phyloP scores from a whole-genome alignment of 2,888 invertebrate species.

The Himalopsyche tibetana region DNA sequence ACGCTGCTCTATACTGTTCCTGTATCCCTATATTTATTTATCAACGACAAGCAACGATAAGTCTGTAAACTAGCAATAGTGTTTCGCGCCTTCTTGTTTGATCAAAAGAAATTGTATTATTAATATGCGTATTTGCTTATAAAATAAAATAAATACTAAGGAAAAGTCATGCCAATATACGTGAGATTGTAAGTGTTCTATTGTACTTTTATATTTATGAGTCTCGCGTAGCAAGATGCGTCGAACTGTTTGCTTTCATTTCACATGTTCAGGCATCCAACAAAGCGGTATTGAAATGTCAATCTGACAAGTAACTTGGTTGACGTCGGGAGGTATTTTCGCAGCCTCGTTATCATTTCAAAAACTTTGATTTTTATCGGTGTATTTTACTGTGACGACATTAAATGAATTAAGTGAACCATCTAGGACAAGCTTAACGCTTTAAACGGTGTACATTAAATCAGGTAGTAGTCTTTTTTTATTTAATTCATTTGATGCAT shows the following conservation, averaged over 20 bases:
- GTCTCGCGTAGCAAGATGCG: background rate
- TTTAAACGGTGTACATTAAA: too few relatives aligned
- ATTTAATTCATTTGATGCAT: background rate
- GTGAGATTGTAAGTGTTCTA: slow-evolving; percentile 58
- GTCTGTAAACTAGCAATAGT: background rate
- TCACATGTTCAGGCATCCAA: slow-evolving; percentile 11
- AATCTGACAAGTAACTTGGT: background rate
- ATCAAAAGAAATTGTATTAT: background rate
- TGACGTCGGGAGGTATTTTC: too few relatives aligned
- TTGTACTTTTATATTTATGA: background rate
- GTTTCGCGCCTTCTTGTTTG: background rate
- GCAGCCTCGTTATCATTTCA: too few relatives aligned
- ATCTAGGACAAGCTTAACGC: background rate
- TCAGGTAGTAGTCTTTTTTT: too few relatives aligned
- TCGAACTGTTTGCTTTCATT: background rate
- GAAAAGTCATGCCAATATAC: slow-evolving; percentile 58
- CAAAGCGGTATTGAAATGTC: slow-evolving; percentile 7
- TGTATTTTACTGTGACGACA: too few relatives aligned
- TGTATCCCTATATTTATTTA: too few relatives aligned
- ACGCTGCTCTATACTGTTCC: too few relatives aligned
- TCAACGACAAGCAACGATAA: too few relatives aligned
- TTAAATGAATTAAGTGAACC: background rate
- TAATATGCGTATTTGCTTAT: background rate
- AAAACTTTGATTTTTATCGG: too few relatives aligned
- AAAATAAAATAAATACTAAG: background rate